Evolutionary conservation across 2,113 vertebrate genomes (phyloP), one percentile per base, ranked within the genome.

Genomic region (Cairina moschata): DNA sequence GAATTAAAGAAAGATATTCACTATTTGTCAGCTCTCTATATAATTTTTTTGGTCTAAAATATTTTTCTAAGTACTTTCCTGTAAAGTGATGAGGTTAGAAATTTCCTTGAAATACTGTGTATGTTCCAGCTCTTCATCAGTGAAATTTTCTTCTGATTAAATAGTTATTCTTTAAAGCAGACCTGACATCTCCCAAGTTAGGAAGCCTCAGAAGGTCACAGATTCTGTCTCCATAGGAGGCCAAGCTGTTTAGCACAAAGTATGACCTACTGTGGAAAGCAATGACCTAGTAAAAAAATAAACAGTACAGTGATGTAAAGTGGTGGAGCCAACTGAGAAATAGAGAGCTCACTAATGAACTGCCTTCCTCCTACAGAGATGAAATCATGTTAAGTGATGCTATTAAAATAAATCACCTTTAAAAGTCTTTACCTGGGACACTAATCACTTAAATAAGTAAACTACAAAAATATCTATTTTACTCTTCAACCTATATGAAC

Each of bases 211-310:
- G 90, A 95, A 88, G 38, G 84, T 90, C 87, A 97, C 86, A 96
- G 56, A 95, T 86, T 95, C 84, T 96, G 58, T 42, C 89, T 93
- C 83, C 71, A 75, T 83, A 90, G 96, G 77, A 93, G 67, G 40
- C 60, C 76, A 94, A 96, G 38, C 58, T 92, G 93, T 96, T 56
- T 76, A 96, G 82, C 55, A 95, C 80, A 78, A 95, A 94, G 81
- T 93, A 74, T 92, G 95, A 73, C 94, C 66, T 84, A 87, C 58
- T 69, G 80, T 28, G 58, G 95, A 96, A 96, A 88, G 46, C 66
- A 94, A 77, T 82, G 73, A 71, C 67, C 83, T 94, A 72, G 66
- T 89, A 40, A 93, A 93, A 95, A 93, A 87, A 75, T 56, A 92
- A 96, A 88, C 72, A 90, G 23, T 26, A 71, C 77, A 94, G 40